Base-by-base conservation (phyloP, 2,797 vertebrate species). In the Tenualosa ilisha region DNA sequence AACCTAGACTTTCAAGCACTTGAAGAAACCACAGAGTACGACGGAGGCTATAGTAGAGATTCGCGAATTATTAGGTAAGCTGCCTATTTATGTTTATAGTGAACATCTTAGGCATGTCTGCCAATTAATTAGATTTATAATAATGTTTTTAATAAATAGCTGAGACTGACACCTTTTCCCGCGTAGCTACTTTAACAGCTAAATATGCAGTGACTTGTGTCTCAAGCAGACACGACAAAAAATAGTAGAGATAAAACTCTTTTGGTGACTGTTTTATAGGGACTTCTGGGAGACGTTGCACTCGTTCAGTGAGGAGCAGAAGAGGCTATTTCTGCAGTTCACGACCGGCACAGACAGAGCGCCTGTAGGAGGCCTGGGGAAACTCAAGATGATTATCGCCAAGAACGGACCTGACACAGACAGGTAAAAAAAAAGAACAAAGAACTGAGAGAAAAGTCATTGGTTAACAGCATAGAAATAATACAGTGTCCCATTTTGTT, bases 301-400 rank as follows among this genome's bases (percentile, higher is more conserved):
- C 93, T 97, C 97, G 0, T 99, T 99, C 86, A 96, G 95, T 49
- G 97, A 98, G 85, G 98, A 99, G 89, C 97, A 99, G 95, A 99
- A 99, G 96, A 96, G 96, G 89, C 90, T 98, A 49, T 99, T 99
- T 92, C 95, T 99, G 87, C 98, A 99, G 95, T 99, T 99, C 93
- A 99, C 98, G 92, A 99, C 97, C 0, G 98, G 98, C 90, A 99
- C 98, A 84, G 97, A 99, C 95, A 95, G 98, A 94, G 98, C 98
- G 11, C 98, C 98, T 0, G 98, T 99, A 46, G 98, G 98, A 54
- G 98, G 98, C n/a, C 96, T 99, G 17, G 98, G 97, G 72, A 99
- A 99, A 91, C 92, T 99, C 89, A 99, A 99, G 94, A 99, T 99
- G 98, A 99, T 99, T 92, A 98, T 99, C 88, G 97, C 97, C 91